Evolutionary conservation across 2,888 invertebrate genomes (phyloP).

Genomic region (Drosophila peninsularis): DNA sequence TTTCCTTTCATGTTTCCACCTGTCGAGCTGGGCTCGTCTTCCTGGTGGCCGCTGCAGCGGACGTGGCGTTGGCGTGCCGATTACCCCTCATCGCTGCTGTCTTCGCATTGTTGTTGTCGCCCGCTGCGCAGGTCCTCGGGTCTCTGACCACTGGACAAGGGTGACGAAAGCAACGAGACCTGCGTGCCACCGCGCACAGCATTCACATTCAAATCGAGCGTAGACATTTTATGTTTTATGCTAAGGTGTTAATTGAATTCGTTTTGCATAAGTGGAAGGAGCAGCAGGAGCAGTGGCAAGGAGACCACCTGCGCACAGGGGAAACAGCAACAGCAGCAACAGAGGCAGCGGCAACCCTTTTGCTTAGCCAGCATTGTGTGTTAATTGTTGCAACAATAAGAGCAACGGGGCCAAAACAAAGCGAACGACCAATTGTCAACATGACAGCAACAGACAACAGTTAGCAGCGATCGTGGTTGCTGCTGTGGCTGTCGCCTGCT

Average conservation of each 20-base stretch:
- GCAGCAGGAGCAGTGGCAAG: slow-evolving; percentile 6
- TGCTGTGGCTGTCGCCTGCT: slow-evolving; percentile 32
- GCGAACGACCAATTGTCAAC: slow-evolving; percentile 81
- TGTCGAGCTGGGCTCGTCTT: slow-evolving; percentile 49
- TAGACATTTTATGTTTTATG: slow-evolving; percentile 62
- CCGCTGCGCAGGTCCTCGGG: slow-evolving; percentile 52
- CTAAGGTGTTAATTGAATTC: slow-evolving; percentile 85
- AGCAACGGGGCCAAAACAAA: slow-evolving; percentile 72
- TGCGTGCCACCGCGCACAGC: slow-evolving; percentile 57
- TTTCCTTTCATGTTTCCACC: slow-evolving; percentile 81
- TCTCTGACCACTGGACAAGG: slow-evolving; percentile 40
- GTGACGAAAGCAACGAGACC: slow-evolving; percentile 66
- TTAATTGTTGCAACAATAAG: slow-evolving; percentile 71
- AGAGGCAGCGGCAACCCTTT: slow-evolving; percentile 29
- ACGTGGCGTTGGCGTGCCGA: slow-evolving; percentile 68
- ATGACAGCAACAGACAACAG: slow-evolving; percentile 82
- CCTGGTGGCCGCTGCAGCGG: slow-evolving; percentile 42
- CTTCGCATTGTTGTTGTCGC: slow-evolving; percentile 30
- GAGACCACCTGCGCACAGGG: slow-evolving; percentile 68
- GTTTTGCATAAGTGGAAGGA: slow-evolving; percentile 82
- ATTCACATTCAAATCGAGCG: slow-evolving; percentile 24
- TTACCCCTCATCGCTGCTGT: slow-evolving; percentile 36
- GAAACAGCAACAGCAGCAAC: slow-evolving; percentile 6
- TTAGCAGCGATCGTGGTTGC: slow-evolving; percentile 72
- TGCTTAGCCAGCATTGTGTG: slow-evolving; percentile 71